Conservation (phyloP, 2,113 vertebrate species). For the Tetrao urogallus region DNA sequence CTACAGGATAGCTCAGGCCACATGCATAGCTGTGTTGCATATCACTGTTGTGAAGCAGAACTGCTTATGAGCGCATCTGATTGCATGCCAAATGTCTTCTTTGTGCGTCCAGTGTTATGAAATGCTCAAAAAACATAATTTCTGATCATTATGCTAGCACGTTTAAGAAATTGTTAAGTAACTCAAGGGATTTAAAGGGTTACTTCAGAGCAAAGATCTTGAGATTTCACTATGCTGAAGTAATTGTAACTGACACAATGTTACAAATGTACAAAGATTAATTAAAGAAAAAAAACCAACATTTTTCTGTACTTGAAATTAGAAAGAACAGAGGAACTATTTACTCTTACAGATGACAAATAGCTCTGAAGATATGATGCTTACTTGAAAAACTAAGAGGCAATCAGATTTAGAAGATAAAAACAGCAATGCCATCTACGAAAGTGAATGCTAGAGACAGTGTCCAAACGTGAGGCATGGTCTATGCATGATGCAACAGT, state of each 20-base stretch:
- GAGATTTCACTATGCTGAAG: not conserved
- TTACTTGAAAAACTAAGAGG: not conserved
- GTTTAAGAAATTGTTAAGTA: not conserved
- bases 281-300: not conserved
- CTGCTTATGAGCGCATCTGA: not conserved
- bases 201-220: not conserved
- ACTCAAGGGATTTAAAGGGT: not conserved
- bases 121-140: not conserved
- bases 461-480: not conserved
- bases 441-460: not conserved
- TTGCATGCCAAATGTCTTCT: not conserved
- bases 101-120: not conserved
- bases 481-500: not conserved
- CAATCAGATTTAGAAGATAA: not conserved
- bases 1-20: not conserved
- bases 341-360: not conserved
- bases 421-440: not conserved
- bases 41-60: not conserved
- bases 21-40: not conserved
- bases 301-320: not conserved
- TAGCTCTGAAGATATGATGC: not conserved
- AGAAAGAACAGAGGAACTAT: not conserved
- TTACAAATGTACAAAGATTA: not conserved
- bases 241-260: not conserved
- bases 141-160: not conserved